Evolutionary conservation across 2,888 invertebrate genomes (phyloP).

Genomic region (Cryptosula pallasiana): DNA sequence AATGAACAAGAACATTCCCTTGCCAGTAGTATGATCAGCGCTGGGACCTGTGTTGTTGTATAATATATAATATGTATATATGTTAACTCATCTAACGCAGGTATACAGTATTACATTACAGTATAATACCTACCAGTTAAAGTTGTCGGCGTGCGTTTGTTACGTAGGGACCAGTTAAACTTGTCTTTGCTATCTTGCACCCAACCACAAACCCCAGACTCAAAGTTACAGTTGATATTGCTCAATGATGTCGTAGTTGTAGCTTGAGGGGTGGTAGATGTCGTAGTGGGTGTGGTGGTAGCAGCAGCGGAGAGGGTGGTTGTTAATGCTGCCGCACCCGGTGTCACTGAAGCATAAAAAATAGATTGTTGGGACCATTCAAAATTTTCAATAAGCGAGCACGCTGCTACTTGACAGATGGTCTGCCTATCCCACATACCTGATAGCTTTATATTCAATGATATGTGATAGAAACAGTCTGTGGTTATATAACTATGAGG

Average conservation of each 20-base stretch:
- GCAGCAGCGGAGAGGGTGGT: constrained; percentile 29
- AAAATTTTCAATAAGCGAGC: too few relatives aligned
- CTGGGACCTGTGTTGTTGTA: constrained; percentile 24
- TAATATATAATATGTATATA: too few relatives aligned
- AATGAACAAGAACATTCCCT: constrained; percentile 22
- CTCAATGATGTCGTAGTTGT: neutral
- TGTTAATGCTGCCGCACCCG: constrained; percentile 31
- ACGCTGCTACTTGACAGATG: too few relatives aligned
- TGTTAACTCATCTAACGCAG: too few relatives aligned
- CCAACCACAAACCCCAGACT: constrained; percentile 42
- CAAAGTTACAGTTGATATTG: constrained; percentile 41
- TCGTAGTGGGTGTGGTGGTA: constrained; percentile 26
- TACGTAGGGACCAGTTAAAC: constrained; percentile 13
- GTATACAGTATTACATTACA: too few relatives aligned
- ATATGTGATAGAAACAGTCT: too few relatives aligned
- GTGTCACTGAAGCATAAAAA: constrained; percentile 15
- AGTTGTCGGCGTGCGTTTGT: neutral
- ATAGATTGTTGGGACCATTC: too few relatives aligned
- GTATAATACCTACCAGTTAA: neutral
- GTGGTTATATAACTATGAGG: too few relatives aligned
- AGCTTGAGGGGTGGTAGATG: neutral
- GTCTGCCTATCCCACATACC: too few relatives aligned
- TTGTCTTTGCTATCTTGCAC: constrained; percentile 29
- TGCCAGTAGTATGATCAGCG: constrained; percentile 26
- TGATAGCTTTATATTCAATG: too few relatives aligned